Conservation (phyloP, 2,888 invertebrate species). For the Cheilosia soror region DNA sequence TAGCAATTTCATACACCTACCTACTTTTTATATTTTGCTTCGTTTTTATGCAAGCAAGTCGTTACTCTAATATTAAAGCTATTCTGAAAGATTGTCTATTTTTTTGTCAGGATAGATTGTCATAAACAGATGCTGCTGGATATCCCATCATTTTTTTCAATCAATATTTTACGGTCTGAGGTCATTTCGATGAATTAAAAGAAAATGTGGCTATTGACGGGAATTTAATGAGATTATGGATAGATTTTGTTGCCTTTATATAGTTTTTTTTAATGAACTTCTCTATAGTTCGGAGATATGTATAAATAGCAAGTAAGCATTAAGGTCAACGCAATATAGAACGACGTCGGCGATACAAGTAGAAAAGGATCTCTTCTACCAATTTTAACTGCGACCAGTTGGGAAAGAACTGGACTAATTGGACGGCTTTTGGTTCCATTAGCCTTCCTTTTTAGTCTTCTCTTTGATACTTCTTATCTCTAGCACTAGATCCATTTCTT, state of each 20-base stretch:
- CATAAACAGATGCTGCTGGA: background rate
- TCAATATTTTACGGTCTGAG: background rate
- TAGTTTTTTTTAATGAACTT: background rate
- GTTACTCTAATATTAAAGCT: background rate
- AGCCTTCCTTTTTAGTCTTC: too few relatives aligned
- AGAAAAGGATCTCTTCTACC: too few relatives aligned
- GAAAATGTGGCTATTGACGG: conserved; percentile 6
- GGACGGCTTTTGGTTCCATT: too few relatives aligned
- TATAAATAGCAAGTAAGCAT: too few relatives aligned
- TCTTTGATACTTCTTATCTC: too few relatives aligned
- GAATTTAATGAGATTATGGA: conserved; percentile 56
- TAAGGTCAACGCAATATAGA: too few relatives aligned
- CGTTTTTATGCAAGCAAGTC: conserved; percentile 13
- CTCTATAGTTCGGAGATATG: too few relatives aligned
- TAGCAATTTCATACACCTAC: background rate
- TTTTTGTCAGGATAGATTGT: background rate
- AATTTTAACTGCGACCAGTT: too few relatives aligned
- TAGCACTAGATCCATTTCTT: too few relatives aligned
- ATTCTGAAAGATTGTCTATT: background rate
- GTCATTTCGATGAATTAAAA: conserved; percentile 1
- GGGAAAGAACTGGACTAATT: too few relatives aligned
- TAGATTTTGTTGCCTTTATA: conserved; percentile 42
- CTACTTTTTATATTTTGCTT: background rate
- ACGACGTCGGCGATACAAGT: too few relatives aligned
- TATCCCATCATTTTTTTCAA: background rate